Conservation (phyloP, 35 echinoderm and acorn worm genomes). For the Diadema setosum region DNA sequence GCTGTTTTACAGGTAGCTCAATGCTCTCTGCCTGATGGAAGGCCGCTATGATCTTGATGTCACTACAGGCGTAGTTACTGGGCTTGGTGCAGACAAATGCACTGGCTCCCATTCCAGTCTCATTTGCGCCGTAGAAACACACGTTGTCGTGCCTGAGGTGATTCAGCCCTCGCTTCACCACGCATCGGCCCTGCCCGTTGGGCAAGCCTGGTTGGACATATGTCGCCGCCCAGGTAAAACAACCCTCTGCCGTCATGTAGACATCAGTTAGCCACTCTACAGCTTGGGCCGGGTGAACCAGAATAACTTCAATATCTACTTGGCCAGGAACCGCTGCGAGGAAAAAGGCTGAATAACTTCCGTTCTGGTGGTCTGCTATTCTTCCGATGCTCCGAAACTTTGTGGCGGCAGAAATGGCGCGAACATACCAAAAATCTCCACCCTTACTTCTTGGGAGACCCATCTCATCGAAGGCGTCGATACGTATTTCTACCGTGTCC, state of each 20-base stretch:
- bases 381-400: neutral
- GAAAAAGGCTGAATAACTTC: neutral
- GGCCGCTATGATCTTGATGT: neutral
- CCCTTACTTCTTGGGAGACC: neutral
- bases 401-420: neutral
- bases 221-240: neutral
- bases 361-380: neutral
- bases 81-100: neutral
- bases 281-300: neutral
- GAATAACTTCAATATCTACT: neutral
- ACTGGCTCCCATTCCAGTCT: neutral
- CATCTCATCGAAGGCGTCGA: neutral
- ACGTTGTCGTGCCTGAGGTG: neutral
- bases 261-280: neutral
- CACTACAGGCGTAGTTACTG: neutral
- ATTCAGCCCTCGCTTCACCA: constrained; percentile 3
- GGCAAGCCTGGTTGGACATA: neutral
- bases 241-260: neutral
- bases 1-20: neutral
- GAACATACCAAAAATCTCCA: constrained; percentile 8
- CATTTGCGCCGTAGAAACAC: neutral
- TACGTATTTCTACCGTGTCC: neutral
- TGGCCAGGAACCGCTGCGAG: neutral
- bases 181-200: neutral
- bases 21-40: neutral